These are phyloP conservation scores for Synodontis membranacea DNA, from an alignment of 2,113 vertebrate genomes.

Conservation along the genomic window DNA sequence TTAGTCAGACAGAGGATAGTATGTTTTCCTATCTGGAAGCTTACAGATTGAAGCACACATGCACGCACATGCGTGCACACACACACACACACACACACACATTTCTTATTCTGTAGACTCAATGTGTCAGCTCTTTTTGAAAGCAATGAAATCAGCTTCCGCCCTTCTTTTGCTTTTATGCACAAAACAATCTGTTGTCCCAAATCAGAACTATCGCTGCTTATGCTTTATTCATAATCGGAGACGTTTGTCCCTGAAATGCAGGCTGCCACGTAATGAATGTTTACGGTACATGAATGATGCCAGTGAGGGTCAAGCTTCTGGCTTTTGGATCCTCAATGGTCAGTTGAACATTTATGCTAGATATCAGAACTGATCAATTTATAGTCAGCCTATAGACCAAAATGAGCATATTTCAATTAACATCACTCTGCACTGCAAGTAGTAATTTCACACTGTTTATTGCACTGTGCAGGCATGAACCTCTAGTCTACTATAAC, in stretches of 20 bases:
- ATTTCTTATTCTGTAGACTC: background rate
- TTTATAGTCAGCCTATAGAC: background rate
- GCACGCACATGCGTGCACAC: too few relatives aligned
- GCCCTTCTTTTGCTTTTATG: background rate
- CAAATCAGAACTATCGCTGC: background rate
- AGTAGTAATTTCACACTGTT: background rate
- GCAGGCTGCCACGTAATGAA: slow-evolving; percentile 8
- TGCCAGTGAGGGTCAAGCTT: background rate
- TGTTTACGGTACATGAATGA: background rate
- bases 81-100: background rate
- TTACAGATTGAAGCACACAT: slow-evolving; percentile 4
- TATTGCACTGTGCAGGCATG: background rate
- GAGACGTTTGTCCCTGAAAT: background rate
- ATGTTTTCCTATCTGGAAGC: slow-evolving; percentile 16
- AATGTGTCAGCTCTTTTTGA: slow-evolving; percentile 20
- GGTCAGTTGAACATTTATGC: background rate
- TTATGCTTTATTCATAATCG: slow-evolving; percentile 37
- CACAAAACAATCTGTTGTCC: background rate
- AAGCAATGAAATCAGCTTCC: slow-evolving; percentile 18
- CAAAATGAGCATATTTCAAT: background rate
- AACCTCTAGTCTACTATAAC: background rate
- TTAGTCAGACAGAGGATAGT: slow-evolving; percentile 5
- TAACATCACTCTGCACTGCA: slow-evolving; percentile 4
- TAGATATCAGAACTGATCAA: background rate
- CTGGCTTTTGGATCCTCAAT: background rate